phyloP scores from a whole-genome alignment of 2,113 vertebrate genomes.

The Otis tarda region DNA sequence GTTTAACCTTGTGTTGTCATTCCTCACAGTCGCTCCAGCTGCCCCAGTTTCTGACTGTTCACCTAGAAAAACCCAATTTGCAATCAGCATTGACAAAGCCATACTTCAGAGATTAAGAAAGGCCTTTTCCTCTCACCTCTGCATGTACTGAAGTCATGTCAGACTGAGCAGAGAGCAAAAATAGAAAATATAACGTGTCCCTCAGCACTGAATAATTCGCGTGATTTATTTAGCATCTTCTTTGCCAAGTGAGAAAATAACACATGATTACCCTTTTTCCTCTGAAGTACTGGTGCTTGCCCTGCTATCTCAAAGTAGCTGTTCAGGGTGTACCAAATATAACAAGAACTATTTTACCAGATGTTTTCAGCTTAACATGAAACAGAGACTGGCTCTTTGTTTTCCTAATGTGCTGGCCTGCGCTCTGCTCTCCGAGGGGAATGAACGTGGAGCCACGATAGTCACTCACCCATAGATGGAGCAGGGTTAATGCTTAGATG shows the following conservation, averaged over 20 bases:
- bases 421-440: background rate
- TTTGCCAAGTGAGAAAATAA: slow-evolving; percentile 40
- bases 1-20: background rate
- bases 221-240: slow-evolving; percentile 50
- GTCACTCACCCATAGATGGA: background rate
- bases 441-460: slow-evolving; percentile 5
- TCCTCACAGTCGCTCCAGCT: background rate
- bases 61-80: slow-evolving; percentile 1
- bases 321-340: background rate
- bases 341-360: slow-evolving; percentile 5
- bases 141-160: background rate
- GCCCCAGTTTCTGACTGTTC: background rate
- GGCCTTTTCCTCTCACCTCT: background rate
- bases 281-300: background rate
- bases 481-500: slow-evolving; percentile 28
- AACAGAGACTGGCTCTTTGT: slow-evolving; percentile 50
- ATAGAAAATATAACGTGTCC: slow-evolving; percentile 4
- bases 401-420: slow-evolving; percentile 20
- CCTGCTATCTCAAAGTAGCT: background rate
- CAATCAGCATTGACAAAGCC: background rate
- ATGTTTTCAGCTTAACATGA: slow-evolving; percentile 34
- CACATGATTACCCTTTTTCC: background rate
- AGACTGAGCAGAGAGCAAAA: slow-evolving; percentile 12
- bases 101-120: slow-evolving; percentile 6
- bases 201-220: slow-evolving; percentile 29